Base-by-base conservation (phyloP, 1,140 invertebrate species). In the Venustaconcha ellipsiformis region DNA sequence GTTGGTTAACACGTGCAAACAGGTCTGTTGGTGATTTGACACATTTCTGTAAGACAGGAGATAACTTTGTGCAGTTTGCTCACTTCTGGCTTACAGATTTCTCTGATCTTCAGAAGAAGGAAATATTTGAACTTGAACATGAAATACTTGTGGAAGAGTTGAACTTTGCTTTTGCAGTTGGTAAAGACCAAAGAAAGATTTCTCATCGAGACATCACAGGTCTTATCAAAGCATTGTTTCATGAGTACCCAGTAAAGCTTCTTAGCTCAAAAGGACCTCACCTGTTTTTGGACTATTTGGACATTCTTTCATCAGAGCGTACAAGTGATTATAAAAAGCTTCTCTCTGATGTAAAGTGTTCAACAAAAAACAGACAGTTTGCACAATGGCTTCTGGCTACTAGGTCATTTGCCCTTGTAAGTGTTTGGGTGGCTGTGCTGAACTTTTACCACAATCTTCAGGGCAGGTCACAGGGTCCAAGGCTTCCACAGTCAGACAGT, bases 31-130 rank as follows among this genome's bases (percentile, higher is more conserved):
- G 69, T 23, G 82, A 89, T 62, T 72, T 88, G 30, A 68, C 77
- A 2, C 76, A 74, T 13, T 89, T 84, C 77, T 83, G 82, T 78
- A 79, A 79, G n/a, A 74, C 72, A 67, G 82, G 80, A 18, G 85
- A 87, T 17, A 86, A 86, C 70, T 90, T 88, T 86, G 84, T 90
- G 57, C 78, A 86, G 56, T 90, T 90, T 84, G 85, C 87, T 76
- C 88, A 90, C 78, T 90, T 90, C 76, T 90, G 88, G 88, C 76
- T 90, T 6, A 82, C 83, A 20, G 83, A 87, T 30, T 89, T 90
- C 72, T 79, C 82, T 64, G 86, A 86, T 81, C 66, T 78, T 64
- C 83, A 88, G 62, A 85, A 87, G 65, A 80, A 84, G 58, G 87
- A 88, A 67, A 86, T 90, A 48, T 85, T 88, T 78, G 82, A 86